Evolutionary conservation across 1,140 invertebrate genomes (phyloP).

Genomic region (Papilio polytes): DNA sequence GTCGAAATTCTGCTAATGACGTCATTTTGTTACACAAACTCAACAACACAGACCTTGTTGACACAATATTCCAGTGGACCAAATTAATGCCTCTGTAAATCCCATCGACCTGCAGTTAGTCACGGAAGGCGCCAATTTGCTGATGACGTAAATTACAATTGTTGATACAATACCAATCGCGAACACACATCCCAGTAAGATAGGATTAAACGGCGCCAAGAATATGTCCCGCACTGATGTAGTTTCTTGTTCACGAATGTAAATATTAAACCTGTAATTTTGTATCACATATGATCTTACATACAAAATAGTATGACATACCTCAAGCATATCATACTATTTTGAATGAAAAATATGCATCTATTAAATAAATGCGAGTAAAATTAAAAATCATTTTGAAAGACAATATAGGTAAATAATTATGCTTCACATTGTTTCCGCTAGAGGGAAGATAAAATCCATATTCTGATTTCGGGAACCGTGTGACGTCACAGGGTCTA

Average conservation of each 20-base stretch:
- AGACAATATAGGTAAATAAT: slow-evolving; percentile 22
- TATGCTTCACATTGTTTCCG: slow-evolving; percentile 83
- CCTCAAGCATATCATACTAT: too few species aligned
- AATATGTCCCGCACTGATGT: slow-evolving; percentile 86
- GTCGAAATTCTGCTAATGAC: too few species aligned
- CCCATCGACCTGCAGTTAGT: slow-evolving; percentile 67
- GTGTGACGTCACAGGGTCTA: slow-evolving; percentile 85
- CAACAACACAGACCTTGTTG: slow-evolving; percentile 83
- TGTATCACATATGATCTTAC: neutral
- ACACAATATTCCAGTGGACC: slow-evolving; percentile 86
- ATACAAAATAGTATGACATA: neutral
- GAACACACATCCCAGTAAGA: slow-evolving; percentile 82
- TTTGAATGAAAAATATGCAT: too few species aligned
- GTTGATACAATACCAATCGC: slow-evolving; percentile 82
- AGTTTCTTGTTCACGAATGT: slow-evolving; percentile 85
- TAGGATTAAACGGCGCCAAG: slow-evolving; percentile 85
- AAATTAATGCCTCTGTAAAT: slow-evolving; percentile 84
- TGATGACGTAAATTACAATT: slow-evolving; percentile 81
- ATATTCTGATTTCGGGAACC: slow-evolving; percentile 83
- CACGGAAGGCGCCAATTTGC: slow-evolving; percentile 54
- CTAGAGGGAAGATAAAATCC: slow-evolving; percentile 85
- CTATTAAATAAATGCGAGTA: too few species aligned
- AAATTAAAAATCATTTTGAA: neutral
- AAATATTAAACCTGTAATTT: slow-evolving; percentile 85
- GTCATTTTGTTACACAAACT: too few species aligned